Evolutionary conservation across 2,113 vertebrate species (phyloP), one percentile per base, ranked within the genome.

Genomic region (Synodontis membranacea): DNA sequence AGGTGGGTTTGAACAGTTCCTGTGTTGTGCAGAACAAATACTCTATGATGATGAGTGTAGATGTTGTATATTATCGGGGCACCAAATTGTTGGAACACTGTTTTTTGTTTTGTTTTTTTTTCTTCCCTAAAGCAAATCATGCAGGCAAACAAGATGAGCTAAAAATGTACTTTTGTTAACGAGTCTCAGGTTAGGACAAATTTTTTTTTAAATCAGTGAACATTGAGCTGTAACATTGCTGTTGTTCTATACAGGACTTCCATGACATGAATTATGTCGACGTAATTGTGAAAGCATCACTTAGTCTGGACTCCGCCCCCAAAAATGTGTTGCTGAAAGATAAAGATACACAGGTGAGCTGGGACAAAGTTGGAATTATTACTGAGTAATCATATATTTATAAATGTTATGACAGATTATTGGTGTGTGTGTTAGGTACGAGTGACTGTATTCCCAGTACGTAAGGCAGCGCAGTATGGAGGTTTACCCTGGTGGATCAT

Each of bases 401-500:
- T 39, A 42, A 42, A 39, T 28, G 28, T 52, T 52, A 28, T 48
- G 31, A 31, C 12, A 80, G 21, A 37, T 37, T 54, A 54, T 79
- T 2, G 2, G 8, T 39, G 42, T 74, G 25, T 54, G 48, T 3
- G 42, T 19, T 90, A 99, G 98, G 96, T 96, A 74, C 96, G 92
- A 48, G 93, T 99, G 86, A 98, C 96, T 0, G 96, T 97, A 50
- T 99, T 97, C 88, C 98, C 98, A 82, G 97, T 96, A 81, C 96
- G 95, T 83, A 93, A 93, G 9, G 91, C 87, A 28, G 92, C 94
- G 14, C 95, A 94, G 25, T 94, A 96, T 2, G 95, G 95, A 5
- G 96, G 97, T 60, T 92, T 97, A 2, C 95, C 96, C 0, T 99
- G 97, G 97, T 99, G 98, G 98, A 96, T 99, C 92, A 97, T 99